Evolutionary conservation across 2,888 invertebrate genomes (phyloP), one percentile per base, ranked within the genome.

Genomic region (Acanthopleura granulata): DNA sequence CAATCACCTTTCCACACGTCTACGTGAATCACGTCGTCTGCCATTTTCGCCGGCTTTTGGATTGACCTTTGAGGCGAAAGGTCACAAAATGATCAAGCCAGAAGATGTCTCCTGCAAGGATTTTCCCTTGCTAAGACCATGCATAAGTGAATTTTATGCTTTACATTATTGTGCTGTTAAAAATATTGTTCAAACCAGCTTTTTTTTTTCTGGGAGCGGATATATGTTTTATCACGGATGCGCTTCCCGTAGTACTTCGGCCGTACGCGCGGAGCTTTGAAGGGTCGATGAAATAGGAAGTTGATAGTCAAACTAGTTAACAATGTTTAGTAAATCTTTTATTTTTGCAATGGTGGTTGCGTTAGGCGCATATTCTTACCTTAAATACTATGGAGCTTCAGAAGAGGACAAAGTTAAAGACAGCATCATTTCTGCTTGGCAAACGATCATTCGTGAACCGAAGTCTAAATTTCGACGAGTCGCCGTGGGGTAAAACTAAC

Each of bases 1-100:
- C 95, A 97, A 90, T 96, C 96, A 27, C 96, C 95, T 87, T 94
- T 93, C 94, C 96, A 96, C 81, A 96, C 94, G 90, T 94, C 93
- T 82, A 96, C 77, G 74, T 87, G 81, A 75, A 90, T 82, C 62
- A 80, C 81, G 76, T 84, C 82, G 78, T 83, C 85, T 49, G 80
- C 85, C 84, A 85, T 85, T 57, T 82, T 82, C 72, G 76, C 74
- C 61, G 1, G n/a, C 11, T 3, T 6, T 61, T 61, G 4, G 40
- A 6, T 40, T 40, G 40, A 40, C 40, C 40, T 40, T 40, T 40
- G 4, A 40, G 9, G 40, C 40, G 40, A 9, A 40, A 40, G 40
- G 40, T 6, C 40, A 40, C 3, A 9, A 40, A 6, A 40, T 40
- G 40, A 40, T 9, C 3, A 9, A 40, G 40, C 40, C 3, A 9